Conservation (phyloP, 64 coral and sea anemone species). For the Dendrophyllia cribrosa region DNA sequence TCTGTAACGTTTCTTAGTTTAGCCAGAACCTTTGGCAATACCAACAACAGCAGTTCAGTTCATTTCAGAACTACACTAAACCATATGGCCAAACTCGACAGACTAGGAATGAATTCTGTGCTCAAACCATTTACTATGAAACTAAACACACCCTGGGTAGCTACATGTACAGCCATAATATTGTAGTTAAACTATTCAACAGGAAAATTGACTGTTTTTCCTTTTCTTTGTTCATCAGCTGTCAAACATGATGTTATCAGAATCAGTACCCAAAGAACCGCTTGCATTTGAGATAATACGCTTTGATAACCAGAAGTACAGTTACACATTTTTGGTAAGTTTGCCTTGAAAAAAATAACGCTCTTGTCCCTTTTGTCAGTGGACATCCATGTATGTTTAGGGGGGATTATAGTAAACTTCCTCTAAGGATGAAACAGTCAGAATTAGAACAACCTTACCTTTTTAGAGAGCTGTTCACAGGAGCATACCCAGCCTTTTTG, state of each 20-base stretch:
- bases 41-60: too few species aligned
- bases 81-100: too few species aligned
- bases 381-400: neutral
- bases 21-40: too few species aligned
- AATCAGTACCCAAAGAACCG: constrained; percentile 91
- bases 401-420: neutral
- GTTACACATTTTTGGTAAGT: constrained; percentile 90
- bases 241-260: constrained; percentile 98
- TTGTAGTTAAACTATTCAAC: neutral
- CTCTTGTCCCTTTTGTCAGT: neutral
- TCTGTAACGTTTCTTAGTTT: too few species aligned
- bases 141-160: too few species aligned
- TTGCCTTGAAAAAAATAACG: neutral
- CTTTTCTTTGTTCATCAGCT: constrained; percentile 52
- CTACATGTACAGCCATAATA: too few species aligned
- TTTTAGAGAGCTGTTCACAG: too few species aligned
- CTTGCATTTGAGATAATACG: constrained; percentile 95
- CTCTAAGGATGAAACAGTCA: neutral
- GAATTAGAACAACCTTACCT: too few species aligned
- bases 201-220: neutral
- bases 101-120: too few species aligned
- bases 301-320: constrained; percentile 96
- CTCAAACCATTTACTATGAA: too few species aligned
- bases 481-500: too few species aligned
- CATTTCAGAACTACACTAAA: too few species aligned